These are phyloP conservation scores for Hypena proboscidalis DNA, from an alignment of 2,888 invertebrate species.

Conservation along the genomic window DNA sequence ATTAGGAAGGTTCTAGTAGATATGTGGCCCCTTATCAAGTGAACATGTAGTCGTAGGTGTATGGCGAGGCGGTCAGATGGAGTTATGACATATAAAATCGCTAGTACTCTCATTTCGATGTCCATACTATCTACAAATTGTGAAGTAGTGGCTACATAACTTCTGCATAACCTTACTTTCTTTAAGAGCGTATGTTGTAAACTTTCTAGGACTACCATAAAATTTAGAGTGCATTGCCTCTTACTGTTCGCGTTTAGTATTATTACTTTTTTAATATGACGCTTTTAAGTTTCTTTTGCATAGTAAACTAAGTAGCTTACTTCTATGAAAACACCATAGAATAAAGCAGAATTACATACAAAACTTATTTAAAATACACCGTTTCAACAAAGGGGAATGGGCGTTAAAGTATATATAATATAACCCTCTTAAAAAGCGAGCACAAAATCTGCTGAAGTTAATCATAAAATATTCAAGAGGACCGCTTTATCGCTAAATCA, in stretches of 20 bases:
- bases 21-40: conserved; percentile 65
- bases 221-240: conserved; percentile 18
- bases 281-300: conserved; percentile 3
- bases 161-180: conserved; percentile 16
- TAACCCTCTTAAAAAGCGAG: conserved; percentile 6
- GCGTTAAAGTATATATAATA: background rate
- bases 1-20: conserved; percentile 75
- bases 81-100: conserved; percentile 36
- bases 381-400: background rate
- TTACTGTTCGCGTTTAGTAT: conserved; percentile 8
- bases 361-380: too few relatives aligned
- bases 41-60: conserved; percentile 47
- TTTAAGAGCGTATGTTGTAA: conserved; percentile 12
- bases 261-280: conserved; percentile 8
- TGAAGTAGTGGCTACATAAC: conserved; percentile 10
- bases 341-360: too few relatives aligned
- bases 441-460: conserved; percentile 11
- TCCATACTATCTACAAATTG: conserved; percentile 21
- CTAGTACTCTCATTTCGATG: conserved; percentile 32
- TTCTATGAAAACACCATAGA: too few relatives aligned
- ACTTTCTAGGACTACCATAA: conserved; percentile 16
- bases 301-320: background rate
- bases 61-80: conserved; percentile 20
- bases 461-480: conserved; percentile 35
- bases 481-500: conserved; percentile 35